Evolutionary conservation across 2,797 vertebrate species (phyloP), one percentile per base, ranked within the genome.

Genomic region (Anguilla obscura): DNA sequence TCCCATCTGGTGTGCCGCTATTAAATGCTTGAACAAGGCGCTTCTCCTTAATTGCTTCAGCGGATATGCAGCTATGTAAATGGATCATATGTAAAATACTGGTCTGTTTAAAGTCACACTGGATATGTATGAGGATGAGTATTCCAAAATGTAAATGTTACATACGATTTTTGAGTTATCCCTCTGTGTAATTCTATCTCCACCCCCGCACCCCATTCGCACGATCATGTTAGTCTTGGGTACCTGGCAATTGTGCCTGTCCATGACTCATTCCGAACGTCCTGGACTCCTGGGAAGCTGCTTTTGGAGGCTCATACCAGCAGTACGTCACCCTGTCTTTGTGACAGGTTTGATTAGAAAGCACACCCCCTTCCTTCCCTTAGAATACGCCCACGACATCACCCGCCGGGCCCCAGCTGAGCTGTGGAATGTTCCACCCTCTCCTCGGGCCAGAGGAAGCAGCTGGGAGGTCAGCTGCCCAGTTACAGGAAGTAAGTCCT

Each of bases 401-500:
- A 40, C 90, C 89, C 86, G 3, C 33, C 4, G 45, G 71, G 87
- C 86, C 88, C 74, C 50, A 71, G 86, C 66, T 87, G 82, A 74
- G 50, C 33, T 40, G 5, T 1, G 1, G n/a, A 76, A 88, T 86
- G 84, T 60, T 90, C 90, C 90, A 85, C 76, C 40, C 89, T 89
- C 80, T 91, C 33, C 0, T 0, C 24, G 1, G 86, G 86, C 85
- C 85, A 63, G 40, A 63, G 7, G 0, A 24, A 90, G 58, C 88
- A 90, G 86, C 88, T 90, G 87, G 89, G 87, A 91, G 90, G 93
- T 92, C 90, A 90, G 71, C 87, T 90, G 60, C 88, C 88, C 89
- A 88, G 88, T 91, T 92, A 90, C 85, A 89, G 88, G 85, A 91
- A 89, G 91, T 90, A 87, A 92, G 89, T 90, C 87, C 89, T 54